Percentiles rank a stretch among this genome's conserved stretches.
phyloP scores from a whole-genome alignment of 2,113 vertebrate species.

The Macquaria ambigua region DNA sequence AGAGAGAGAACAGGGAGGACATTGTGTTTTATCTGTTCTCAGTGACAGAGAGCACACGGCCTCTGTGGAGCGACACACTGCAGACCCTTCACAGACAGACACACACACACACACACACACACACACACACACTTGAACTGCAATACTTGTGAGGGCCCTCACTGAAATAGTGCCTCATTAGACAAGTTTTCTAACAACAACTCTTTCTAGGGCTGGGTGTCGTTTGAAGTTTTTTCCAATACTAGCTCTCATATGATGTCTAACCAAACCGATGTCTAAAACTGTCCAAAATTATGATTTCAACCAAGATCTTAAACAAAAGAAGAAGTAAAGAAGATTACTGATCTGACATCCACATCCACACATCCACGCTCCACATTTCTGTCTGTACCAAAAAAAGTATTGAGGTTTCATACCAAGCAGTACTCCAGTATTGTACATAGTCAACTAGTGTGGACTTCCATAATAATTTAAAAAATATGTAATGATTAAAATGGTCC shows the following conservation, averaged over 20 bases:
- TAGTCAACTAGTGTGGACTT: too few species aligned
- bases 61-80: conserved; percentile 63
- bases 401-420: background rate
- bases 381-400: background rate
- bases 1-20: conserved; percentile 63
- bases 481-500: too few species aligned
- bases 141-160: conserved; percentile 13
- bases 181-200: background rate
- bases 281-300: background rate
- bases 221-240: background rate
- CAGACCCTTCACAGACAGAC: conserved; percentile 46
- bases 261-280: background rate
- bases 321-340: background rate
- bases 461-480: too few species aligned
- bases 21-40: conserved; percentile 70
- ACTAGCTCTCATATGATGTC: background rate
- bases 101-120: conserved; percentile 24
- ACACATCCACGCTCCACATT: background rate
- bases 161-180: background rate
- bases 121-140: background rate
- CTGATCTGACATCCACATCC: background rate
- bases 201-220: background rate
- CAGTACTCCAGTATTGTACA: too few species aligned
- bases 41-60: conserved; percentile 64
- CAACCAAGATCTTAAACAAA: background rate